Conservation (phyloP, 2,797 vertebrate species). For the Yasuhikotakia modesta region DNA sequence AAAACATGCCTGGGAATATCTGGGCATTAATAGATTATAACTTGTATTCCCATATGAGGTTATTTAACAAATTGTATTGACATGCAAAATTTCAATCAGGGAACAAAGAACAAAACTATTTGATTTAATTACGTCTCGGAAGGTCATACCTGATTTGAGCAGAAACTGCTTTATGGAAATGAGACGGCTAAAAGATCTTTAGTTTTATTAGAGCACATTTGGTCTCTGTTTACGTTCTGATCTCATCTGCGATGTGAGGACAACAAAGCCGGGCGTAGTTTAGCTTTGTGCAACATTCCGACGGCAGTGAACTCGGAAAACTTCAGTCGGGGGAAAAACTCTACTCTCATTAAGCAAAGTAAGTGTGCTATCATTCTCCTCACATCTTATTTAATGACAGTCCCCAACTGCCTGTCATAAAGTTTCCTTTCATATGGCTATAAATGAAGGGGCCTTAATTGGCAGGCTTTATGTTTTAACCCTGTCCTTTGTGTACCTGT, state of each 20-base stretch:
- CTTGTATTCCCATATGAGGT: constrained; percentile 12
- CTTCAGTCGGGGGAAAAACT: constrained; percentile 45
- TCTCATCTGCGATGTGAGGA: constrained; percentile 42
- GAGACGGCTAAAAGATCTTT: constrained; percentile 39
- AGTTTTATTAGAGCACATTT: constrained; percentile 40
- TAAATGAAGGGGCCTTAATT: constrained; percentile 43
- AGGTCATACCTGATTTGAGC: constrained; percentile 41
- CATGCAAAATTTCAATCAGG: constrained; percentile 38
- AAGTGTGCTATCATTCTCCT: constrained; percentile 40
- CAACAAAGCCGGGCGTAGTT: constrained; percentile 39
- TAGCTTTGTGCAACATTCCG: constrained; percentile 37
- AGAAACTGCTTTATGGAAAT: constrained; percentile 43
- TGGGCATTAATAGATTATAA: constrained; percentile 6
- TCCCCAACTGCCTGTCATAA: constrained; percentile 45
- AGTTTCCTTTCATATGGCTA: constrained; percentile 36
- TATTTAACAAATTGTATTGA: constrained; percentile 33
- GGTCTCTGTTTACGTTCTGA: constrained; percentile 46
- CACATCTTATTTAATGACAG: constrained; percentile 46
- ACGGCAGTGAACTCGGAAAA: constrained; percentile 35
- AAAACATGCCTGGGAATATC: background rate
- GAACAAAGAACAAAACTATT: constrained; percentile 38
- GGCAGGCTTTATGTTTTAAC: constrained; percentile 34
- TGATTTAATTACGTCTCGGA: constrained; percentile 44
- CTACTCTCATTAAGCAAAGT: constrained; percentile 43
- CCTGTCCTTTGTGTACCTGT: constrained; percentile 34